A percentile compares a stretch with the other conserved stretches of the same genome.
Conservation (phyloP, 2,888 invertebrate genomes). For the Clistopyga incitator region DNA sequence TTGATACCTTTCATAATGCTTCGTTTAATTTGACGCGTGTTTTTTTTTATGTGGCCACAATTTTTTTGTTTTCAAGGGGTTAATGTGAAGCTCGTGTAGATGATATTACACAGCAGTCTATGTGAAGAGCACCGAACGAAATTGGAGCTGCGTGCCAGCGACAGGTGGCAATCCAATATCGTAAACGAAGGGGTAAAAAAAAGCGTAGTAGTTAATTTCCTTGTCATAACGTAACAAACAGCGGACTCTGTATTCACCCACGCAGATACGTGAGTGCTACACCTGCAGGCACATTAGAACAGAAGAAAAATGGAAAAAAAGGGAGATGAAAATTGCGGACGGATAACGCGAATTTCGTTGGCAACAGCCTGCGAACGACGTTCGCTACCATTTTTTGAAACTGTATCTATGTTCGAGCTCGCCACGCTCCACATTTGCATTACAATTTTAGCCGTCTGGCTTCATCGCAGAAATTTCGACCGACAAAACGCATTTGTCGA, state of each 20-base stretch:
- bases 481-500: constrained; percentile 50
- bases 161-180: constrained; percentile 29
- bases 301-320: constrained; percentile 32
- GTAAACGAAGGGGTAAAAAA: not conserved
- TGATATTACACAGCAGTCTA: not conserved
- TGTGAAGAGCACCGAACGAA: constrained; percentile 18
- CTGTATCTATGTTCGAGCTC: constrained; percentile 63
- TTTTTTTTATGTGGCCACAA: not conserved
- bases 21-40: not conserved
- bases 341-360: constrained; percentile 50
- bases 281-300: constrained; percentile 34
- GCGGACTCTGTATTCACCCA: constrained; percentile 36
- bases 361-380: constrained; percentile 64
- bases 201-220: constrained; percentile 20
- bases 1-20: not conserved
- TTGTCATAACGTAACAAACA: constrained; percentile 33
- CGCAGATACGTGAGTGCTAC: constrained; percentile 29
- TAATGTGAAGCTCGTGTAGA: not conserved
- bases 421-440: constrained; percentile 60
- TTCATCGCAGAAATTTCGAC: constrained; percentile 49
- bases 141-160: constrained; percentile 29
- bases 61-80: not conserved
- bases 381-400: constrained; percentile 70
- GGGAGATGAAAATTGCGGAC: constrained; percentile 32
- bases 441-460: constrained; percentile 63